phyloP scores from a whole-genome alignment of 1,140 invertebrate species.

The Phocides pigmalion region DNA sequence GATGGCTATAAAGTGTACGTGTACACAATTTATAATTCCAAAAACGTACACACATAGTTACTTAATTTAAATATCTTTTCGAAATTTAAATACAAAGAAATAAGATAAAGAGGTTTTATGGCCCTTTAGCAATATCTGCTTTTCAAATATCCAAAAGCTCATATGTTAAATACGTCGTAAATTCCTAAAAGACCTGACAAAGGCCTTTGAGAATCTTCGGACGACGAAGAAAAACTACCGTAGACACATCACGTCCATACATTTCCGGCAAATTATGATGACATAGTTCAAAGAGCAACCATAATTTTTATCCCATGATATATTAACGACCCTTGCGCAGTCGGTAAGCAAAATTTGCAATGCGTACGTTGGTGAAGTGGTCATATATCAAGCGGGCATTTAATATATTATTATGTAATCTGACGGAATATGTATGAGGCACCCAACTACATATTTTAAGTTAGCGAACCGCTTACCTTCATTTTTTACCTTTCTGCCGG shows the following conservation, averaged over 20 bases:
- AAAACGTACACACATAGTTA: too few species aligned
- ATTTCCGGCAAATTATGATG: slow-evolving; percentile 30
- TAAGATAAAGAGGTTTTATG: not conserved
- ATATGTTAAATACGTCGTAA: slow-evolving; percentile 8
- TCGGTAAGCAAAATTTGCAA: slow-evolving; percentile 37
- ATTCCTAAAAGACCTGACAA: slow-evolving; percentile 16
- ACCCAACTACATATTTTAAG: slow-evolving; percentile 36
- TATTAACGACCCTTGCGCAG: slow-evolving; percentile 25
- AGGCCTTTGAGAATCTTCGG: slow-evolving; percentile 5
- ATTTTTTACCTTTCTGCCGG: slow-evolving; percentile 31
- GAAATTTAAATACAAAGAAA: not conserved
- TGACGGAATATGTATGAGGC: slow-evolving; percentile 44
- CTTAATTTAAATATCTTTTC: too few species aligned
- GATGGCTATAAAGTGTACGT: slow-evolving; percentile 5
- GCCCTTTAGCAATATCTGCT: not conserved
- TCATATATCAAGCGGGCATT: slow-evolving; percentile 35
- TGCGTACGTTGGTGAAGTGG: slow-evolving; percentile 36
- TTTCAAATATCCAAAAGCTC: not conserved
- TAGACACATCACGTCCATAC: slow-evolving; percentile 27
- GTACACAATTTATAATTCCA: slow-evolving; percentile 5
- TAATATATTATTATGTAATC: slow-evolving; percentile 38
- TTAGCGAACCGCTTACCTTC: slow-evolving; percentile 33
- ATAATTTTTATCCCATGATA: slow-evolving; percentile 41
- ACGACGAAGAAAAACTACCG: slow-evolving; percentile 17
- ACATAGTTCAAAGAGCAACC: slow-evolving; percentile 28